Percentiles rank a stretch among this genome's conserved stretches.
Evolutionary conservation across 2,888 invertebrate genomes (phyloP).

Genomic region (Drosophila mettleri): DNA sequence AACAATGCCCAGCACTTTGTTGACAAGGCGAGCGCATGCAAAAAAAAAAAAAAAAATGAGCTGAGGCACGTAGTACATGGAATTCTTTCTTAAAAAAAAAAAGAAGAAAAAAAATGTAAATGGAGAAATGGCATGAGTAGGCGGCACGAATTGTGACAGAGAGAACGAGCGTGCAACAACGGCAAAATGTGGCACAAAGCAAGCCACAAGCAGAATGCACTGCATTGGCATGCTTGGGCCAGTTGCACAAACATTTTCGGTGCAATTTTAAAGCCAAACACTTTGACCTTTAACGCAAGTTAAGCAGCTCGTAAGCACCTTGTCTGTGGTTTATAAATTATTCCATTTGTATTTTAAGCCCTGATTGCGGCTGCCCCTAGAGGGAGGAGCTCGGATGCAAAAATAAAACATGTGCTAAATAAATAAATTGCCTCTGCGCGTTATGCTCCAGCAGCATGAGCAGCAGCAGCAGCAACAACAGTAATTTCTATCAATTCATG

Average conservation of each 20-base stretch:
- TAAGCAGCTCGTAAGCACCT: conserved; percentile 31
- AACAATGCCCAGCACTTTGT: conserved; percentile 40
- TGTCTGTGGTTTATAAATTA: conserved; percentile 45
- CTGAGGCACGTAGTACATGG: conserved; percentile 42
- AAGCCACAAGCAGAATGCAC: conserved; percentile 16
- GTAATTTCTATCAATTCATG: conserved; percentile 43
- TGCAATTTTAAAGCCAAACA: conserved; percentile 15
- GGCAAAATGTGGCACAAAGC: conserved; percentile 59
- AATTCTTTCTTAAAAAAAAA: conserved; percentile 21
- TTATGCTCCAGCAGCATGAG: conserved; percentile 49
- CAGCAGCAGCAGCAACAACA: conserved; percentile 35
- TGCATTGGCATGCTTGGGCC: background rate
- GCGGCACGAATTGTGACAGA: conserved; percentile 15
- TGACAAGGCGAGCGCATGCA: conserved; percentile 15
- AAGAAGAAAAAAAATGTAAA: conserved; percentile 11
- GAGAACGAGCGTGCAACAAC: conserved; percentile 34
- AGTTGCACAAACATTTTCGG: conserved; percentile 15
- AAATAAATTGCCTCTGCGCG: conserved; percentile 61
- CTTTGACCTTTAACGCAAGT: conserved; percentile 35
- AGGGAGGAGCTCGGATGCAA: background rate
- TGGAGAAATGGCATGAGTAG: background rate
- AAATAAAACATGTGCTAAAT: conserved; percentile 42
- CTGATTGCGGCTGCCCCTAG: conserved; percentile 7
- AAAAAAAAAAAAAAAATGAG: conserved; percentile 15
- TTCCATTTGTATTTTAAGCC: conserved; percentile 49